These are phyloP conservation scores for Cryptoblepharus egeriae DNA, from an alignment of 2,797 vertebrate species.

Conservation along the genomic window DNA sequence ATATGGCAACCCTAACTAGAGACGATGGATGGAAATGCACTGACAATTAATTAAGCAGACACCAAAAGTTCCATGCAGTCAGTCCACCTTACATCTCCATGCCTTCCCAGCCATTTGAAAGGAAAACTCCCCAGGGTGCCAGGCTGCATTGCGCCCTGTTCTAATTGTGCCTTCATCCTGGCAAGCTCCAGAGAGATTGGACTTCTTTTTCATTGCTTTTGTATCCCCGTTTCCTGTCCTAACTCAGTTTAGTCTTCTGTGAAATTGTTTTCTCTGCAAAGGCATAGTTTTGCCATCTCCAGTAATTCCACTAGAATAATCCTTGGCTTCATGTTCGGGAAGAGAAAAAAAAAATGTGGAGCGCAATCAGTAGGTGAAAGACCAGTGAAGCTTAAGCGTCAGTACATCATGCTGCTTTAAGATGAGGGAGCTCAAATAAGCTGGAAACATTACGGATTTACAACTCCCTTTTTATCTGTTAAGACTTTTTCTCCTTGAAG, in stretches of 20 bases:
- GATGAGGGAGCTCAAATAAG: conserved; percentile 35
- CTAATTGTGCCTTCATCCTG: conserved; percentile 52
- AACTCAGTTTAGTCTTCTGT: conserved; percentile 64
- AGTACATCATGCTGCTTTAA: background rate
- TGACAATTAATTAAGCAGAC: conserved; percentile 38
- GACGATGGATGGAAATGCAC: background rate
- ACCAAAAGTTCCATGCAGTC: conserved; percentile 13
- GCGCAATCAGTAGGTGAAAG: conserved; percentile 6
- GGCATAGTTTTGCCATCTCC: conserved; percentile 20
- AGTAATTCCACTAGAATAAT: conserved; percentile 65
- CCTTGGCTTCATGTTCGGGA: conserved; percentile 37
- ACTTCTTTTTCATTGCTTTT: conserved; percentile 47
- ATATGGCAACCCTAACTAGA: too few relatives aligned
- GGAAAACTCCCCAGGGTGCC: conserved; percentile 13
- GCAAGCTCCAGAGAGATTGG: conserved; percentile 37
- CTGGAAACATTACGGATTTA: background rate
- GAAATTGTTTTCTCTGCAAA: conserved; percentile 72
- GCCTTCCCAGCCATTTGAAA: conserved; percentile 32
- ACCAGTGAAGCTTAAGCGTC: background rate
- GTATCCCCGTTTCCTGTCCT: conserved; percentile 44
- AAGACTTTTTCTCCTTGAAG: background rate
- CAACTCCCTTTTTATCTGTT: background rate
- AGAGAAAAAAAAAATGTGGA: conserved; percentile 1
- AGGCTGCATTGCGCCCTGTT: background rate
- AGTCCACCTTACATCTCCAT: background rate